Evolutionary conservation across 2,888 invertebrate species (phyloP), one percentile per base, ranked within the genome.

Genomic region (Bedellia somnulentella): DNA sequence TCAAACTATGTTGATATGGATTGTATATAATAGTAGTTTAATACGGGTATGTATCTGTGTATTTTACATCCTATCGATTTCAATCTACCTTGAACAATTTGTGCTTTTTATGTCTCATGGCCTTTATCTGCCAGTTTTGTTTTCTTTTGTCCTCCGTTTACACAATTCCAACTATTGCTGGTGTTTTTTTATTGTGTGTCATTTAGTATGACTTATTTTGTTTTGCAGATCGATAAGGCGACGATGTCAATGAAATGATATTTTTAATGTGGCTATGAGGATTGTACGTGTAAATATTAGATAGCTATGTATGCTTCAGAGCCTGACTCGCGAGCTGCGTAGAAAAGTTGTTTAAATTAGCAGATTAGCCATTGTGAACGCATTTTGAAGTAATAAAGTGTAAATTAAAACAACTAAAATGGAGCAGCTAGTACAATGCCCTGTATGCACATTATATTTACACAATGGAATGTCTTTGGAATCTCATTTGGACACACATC

Each of bases 381-480:
- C 22, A 22, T 9, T 21, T 21, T 5, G 10, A 27, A 11, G 11
- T 27, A 18, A 10, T 3, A 26, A 27, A 24, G 24, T 24, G 24
- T 6, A 24, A 9, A 14, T n/a, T n/a, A n/a, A n/a, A n/a, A n/a
- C n/a, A n/a, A n/a, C n/a, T n/a, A n/a, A n/a, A n/a, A 78, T 78
- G 77, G 73, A 76, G 43, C 64, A 63, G 39, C 57, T 59, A 32
- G 57, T 80, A 45, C 80, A 81, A 56, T 92, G 91, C 60, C 91
- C 91, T 31, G 90, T 91, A 41, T 92, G 91, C 67, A 91, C 90
- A 22, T 73, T 91, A 37, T 91, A 83, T 60, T 76, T 92, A 42
- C 82, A 89, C 43, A 87, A 87, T 66, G 91, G 90, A 33, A 91
- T 91, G 73, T 82, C 86, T 35, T 68, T 91, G 43, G 87, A 88